phyloP scores from a whole-genome alignment of 2,888 invertebrate genomes.

The Saturnia pavonia region DNA sequence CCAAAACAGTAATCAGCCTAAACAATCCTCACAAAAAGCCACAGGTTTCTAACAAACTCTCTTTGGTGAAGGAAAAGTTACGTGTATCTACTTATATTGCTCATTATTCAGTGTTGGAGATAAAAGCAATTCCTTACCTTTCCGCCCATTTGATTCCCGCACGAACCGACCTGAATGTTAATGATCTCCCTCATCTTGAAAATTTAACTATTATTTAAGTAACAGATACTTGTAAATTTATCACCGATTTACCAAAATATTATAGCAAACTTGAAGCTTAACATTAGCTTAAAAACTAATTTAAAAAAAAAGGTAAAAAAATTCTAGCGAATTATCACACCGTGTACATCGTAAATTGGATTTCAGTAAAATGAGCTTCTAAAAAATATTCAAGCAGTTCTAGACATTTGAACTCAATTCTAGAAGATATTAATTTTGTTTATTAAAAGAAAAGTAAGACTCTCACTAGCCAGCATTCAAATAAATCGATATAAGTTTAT shows the following conservation, averaged over 20 bases:
- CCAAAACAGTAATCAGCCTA: no score
- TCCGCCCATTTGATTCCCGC: slow-evolving; percentile 82
- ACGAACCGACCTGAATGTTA: slow-evolving; percentile 89
- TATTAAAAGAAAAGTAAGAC: slow-evolving; percentile 22
- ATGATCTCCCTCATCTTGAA: slow-evolving; percentile 89
- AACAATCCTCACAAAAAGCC: background rate
- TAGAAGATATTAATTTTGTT: slow-evolving; percentile 39
- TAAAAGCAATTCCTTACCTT: slow-evolving; percentile 69
- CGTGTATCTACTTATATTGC: background rate
- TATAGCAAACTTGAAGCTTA: slow-evolving; percentile 62
- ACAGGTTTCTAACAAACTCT: background rate
- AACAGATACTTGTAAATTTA: slow-evolving; percentile 66
- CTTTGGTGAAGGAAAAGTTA: background rate
- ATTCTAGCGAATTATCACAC: slow-evolving; percentile 53
- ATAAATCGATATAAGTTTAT: background rate
- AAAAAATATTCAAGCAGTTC: slow-evolving; percentile 22
- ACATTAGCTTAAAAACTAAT: slow-evolving; percentile 75
- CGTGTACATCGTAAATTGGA: slow-evolving; percentile 64
- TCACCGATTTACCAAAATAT: slow-evolving; percentile 48
- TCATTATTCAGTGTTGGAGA: background rate
- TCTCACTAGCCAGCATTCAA: slow-evolving; percentile 9
- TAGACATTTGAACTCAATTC: slow-evolving; percentile 47
- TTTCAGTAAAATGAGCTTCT: slow-evolving; percentile 56
- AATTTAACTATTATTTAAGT: slow-evolving; percentile 49
- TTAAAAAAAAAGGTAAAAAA: slow-evolving; percentile 56